These are phyloP conservation scores for Eumerus sabulonum DNA, from an alignment of 2,888 invertebrate genomes.

Conservation along the genomic window DNA sequence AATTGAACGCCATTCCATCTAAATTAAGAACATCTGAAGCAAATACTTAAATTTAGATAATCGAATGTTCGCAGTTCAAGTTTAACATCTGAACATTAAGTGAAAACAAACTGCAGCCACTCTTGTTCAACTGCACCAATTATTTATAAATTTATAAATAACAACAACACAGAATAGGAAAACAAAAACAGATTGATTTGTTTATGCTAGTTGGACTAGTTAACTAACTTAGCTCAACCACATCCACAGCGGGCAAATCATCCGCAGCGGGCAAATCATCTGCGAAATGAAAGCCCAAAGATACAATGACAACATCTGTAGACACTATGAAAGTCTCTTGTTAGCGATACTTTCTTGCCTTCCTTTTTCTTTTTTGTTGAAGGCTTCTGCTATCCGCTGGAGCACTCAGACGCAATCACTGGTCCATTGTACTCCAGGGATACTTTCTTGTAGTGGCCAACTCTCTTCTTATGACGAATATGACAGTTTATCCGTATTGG, in stretches of 20 bases:
- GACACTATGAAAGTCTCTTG: too few relatives aligned
- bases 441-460: too few relatives aligned
- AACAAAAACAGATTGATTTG: conserved; percentile 22
- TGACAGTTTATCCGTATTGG: too few relatives aligned
- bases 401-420: too few relatives aligned
- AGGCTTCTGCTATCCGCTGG: too few relatives aligned
- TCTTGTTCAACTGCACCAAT: conserved; percentile 39
- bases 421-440: too few relatives aligned
- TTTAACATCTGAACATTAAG: conserved; percentile 29
- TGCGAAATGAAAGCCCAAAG: neutral
- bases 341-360: too few relatives aligned
- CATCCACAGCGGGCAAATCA: too few relatives aligned
- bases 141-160: conserved; percentile 22
- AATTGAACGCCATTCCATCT: conserved; percentile 42
- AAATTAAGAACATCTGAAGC: conserved; percentile 29
- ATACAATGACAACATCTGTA: conserved; percentile 1
- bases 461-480: too few relatives aligned
- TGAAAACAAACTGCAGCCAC: conserved; percentile 7
- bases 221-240: neutral
- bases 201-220: conserved; percentile 31
- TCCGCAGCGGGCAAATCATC: neutral
- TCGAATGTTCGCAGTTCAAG: conserved; percentile 50
- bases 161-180: conserved; percentile 3
- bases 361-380: too few relatives aligned
- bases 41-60: conserved; percentile 51